Base-by-base conservation (phyloP, 2,797 vertebrate genomes). In the Silurus lanzhouensis region DNA sequence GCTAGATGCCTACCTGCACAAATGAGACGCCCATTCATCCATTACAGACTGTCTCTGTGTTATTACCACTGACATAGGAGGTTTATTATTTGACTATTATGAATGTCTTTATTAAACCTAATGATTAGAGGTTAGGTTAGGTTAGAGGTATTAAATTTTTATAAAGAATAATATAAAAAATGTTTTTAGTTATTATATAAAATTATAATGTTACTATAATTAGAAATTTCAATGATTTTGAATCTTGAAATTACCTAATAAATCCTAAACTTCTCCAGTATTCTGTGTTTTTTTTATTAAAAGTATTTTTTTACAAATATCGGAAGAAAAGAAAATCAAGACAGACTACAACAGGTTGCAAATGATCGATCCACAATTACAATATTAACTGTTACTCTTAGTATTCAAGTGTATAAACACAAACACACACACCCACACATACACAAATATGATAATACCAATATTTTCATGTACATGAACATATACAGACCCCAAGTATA, bases 1-100 rank as follows among this genome's bases (percentile, higher is more conserved):
- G 98, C 95, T 99, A 85, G 98, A 99, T 17, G 98, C 98, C 27
- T 99, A 99, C 63, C 46, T 81, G 13, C 15, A 81, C 79, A 81
- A 81, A 67, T 81, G 48, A 66, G 44, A 52, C 44, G 46, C 13
- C n/a, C 75, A 60, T 60, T 44, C 38, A 19, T 60, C 87, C 75
- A 13, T 81, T 57, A 71, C 17, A 81, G 19, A 82, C 22, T 27
- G 20, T 57, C n/a, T 52, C 46, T 27, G 6, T 70, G 2, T 66
- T 38, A 52, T 71, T 5, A 70, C 14, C n/a, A 82, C 25, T 80
- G 76, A 55, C 8, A 6, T 22, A 20, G 55, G 38, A 61, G 27
- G 48, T 61, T 70, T 60, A 25, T 63, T 31, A 8, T 81, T 17
- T 27, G 17, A 79, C 31, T 1, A 3, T 76, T 58, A 5, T 0